Percentiles rank a stretch among this genome's conserved stretches.
Evolutionary conservation across 1,140 invertebrate genomes (phyloP).

Genomic region (Ooceraea biroi): DNA sequence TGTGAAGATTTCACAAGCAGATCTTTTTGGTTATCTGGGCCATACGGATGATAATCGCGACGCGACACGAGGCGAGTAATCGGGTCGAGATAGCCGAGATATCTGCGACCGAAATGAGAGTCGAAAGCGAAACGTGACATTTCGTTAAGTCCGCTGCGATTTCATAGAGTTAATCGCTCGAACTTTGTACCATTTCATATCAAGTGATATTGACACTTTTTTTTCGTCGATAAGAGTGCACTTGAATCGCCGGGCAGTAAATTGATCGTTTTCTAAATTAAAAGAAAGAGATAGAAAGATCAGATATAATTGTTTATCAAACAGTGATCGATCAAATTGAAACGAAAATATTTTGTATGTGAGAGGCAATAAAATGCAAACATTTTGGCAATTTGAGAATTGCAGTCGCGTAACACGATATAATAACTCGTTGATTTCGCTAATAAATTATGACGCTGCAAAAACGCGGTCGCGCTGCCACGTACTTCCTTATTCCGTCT

Average conservation of each 20-base stretch:
- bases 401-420: neutral
- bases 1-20: slow-evolving; percentile 56
- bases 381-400: slow-evolving; percentile 21
- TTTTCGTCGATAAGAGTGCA: neutral
- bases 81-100: slow-evolving; percentile 52
- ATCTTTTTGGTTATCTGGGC: slow-evolving; percentile 64
- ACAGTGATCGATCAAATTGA: neutral
- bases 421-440: slow-evolving; percentile 20
- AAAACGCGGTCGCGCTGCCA: neutral
- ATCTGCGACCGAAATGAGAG: slow-evolving; percentile 57
- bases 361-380: slow-evolving; percentile 14
- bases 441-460: slow-evolving; percentile 33
- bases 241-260: neutral
- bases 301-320: no score
- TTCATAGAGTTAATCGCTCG: slow-evolving; percentile 39
- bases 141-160: slow-evolving; percentile 28
- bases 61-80: slow-evolving; percentile 35
- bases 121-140: slow-evolving; percentile 64
- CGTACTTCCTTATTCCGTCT: slow-evolving; percentile 8
- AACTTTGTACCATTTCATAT: slow-evolving; percentile 24
- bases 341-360: no score
- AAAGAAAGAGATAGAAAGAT: neutral
- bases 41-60: slow-evolving; percentile 47
- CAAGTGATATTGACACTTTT: neutral
- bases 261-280: slow-evolving; percentile 7